A percentile compares a stretch with the other conserved stretches of the same genome.
phyloP scores from a whole-genome alignment of 2,888 invertebrate species.

The Drosophila suboccidentalis region DNA sequence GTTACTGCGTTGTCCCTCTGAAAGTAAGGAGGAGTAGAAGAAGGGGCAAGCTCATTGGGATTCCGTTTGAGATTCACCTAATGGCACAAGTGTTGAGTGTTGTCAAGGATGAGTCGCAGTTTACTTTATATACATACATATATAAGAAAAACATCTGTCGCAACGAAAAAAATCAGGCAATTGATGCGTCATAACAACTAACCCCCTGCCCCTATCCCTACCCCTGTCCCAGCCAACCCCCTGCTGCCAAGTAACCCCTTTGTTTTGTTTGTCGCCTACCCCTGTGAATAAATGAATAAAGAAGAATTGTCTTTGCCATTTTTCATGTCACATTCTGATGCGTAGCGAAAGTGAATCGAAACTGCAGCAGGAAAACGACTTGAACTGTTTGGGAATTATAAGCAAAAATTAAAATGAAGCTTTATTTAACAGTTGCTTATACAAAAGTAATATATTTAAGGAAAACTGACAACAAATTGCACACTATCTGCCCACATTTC shows the following conservation, averaged over 20 bases:
- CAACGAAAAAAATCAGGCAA: constrained; percentile 57
- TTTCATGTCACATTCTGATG: constrained; percentile 59
- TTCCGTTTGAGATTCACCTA: constrained; percentile 59
- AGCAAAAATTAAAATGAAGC: constrained; percentile 4
- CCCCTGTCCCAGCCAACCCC: constrained; percentile 7
- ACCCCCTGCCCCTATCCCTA: constrained; percentile 13
- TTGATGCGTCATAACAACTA: constrained; percentile 71
- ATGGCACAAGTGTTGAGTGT: constrained; percentile 68
- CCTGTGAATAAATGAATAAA: constrained; percentile 48
- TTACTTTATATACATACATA: constrained; percentile 15
- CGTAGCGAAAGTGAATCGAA: constrained; percentile 46
- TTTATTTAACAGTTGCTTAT: too few relatives aligned
- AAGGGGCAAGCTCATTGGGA: constrained; percentile 43
- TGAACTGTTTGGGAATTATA: constrained; percentile 42
- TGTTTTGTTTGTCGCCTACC: constrained; percentile 47
- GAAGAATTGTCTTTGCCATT: constrained; percentile 43
- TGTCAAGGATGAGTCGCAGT: constrained; percentile 45
- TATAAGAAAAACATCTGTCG: constrained; percentile 66
- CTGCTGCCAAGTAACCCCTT: constrained; percentile 38
- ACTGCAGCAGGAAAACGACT: background rate
- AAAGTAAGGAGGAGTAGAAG: background rate
- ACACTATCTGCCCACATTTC: constrained; percentile 60
- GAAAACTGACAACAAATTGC: background rate
- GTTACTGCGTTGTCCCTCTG: constrained; percentile 8
- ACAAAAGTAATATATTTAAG: background rate